Conservation (phyloP, 2,113 vertebrate genomes). For the Synchiropus splendidus region DNA sequence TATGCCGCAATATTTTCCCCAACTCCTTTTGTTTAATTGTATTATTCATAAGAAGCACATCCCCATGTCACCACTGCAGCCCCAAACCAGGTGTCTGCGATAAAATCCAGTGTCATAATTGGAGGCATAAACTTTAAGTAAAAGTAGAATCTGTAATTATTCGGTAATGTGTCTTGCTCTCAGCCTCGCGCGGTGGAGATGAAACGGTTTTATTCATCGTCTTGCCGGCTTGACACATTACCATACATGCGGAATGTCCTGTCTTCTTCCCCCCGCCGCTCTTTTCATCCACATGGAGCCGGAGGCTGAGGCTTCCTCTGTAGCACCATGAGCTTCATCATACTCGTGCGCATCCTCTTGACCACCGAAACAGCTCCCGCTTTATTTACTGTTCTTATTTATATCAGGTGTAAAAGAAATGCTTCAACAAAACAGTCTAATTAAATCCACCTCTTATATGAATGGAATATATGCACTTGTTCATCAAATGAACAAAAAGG, state of each 20-base stretch:
- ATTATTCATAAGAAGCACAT: conserved; percentile 7
- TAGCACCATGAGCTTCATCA: too few relatives aligned
- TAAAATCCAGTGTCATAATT: neutral
- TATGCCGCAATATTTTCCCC: conserved; percentile 2
- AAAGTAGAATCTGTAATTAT: conserved; percentile 21
- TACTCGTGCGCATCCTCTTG: conserved; percentile 32
- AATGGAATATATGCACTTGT: too few relatives aligned
- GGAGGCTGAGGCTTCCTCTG: conserved; percentile 38
- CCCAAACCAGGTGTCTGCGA: neutral
- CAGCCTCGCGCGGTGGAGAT: conserved; percentile 17
- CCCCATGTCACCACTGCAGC: neutral
- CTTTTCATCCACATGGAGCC: conserved; percentile 44
- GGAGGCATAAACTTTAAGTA: conserved; percentile 1
- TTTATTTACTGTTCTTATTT: conserved; percentile 44
- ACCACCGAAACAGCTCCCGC: conserved; percentile 36
- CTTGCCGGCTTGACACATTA: conserved; percentile 47
- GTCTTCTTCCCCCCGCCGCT: conserved; percentile 21
- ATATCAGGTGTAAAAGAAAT: conserved; percentile 51
- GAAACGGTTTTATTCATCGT: conserved; percentile 39
- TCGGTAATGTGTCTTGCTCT: conserved; percentile 7
- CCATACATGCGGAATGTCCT: conserved; percentile 47
- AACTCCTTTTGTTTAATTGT: conserved; percentile 6
- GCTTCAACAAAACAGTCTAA: conserved; percentile 10
- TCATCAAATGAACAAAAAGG: too few relatives aligned
- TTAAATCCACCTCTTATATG: too few relatives aligned